Base-by-base conservation (phyloP, 2,888 invertebrate species). In the Ommatoiulus sabulosus region DNA sequence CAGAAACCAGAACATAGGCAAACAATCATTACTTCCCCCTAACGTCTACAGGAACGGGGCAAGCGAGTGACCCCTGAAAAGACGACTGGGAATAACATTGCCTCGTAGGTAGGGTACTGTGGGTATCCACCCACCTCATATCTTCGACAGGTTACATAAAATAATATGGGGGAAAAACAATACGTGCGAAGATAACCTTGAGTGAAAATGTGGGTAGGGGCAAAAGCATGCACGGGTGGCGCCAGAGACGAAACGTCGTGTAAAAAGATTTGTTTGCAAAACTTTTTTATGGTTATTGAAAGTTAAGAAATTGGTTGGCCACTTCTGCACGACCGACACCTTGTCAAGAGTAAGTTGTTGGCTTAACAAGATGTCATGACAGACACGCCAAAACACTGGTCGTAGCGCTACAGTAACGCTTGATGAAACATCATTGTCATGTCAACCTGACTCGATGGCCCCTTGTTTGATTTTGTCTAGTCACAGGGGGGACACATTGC, bases 311-410 rank as follows among this genome's bases (percentile, higher is more conserved):
- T 24, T 72, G 72, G 20, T 20, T 24, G 20, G 72, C 24, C 72
- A 72, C 72, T 72, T 72, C 72, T 24, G 72, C 72, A 72, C 72
- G 72, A 24, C 72, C 20, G 72, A 20, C 20, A 72, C 20, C 20
- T 20, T 72, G 72, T 72, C 72, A 24, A 72, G 72, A 5, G 63
- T 20, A 20, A 72, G 20, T 72, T 72, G 24, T 72, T 72, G 10
- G 72, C 72, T 24, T 72, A 72, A 72, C 72, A 72, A 72, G 72
- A 72, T 72, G 72, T 20, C 72, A 72, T 72, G 72, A n/a, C 72
- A 72, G 72, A 72, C 72, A 20, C 24, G 24, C 72, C 72, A 6
- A 72, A 72, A 72, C 72, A 4, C n/a, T n/a, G n/a, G n/a, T 24
- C 1, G 24, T 8, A 24, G 24, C 10, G 72, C 20, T 24, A 72